A percentile compares a stretch with the other conserved stretches of the same genome.
Evolutionary conservation across 2,888 invertebrate species (phyloP).

Genomic region (Eupithecia inturbata): DNA sequence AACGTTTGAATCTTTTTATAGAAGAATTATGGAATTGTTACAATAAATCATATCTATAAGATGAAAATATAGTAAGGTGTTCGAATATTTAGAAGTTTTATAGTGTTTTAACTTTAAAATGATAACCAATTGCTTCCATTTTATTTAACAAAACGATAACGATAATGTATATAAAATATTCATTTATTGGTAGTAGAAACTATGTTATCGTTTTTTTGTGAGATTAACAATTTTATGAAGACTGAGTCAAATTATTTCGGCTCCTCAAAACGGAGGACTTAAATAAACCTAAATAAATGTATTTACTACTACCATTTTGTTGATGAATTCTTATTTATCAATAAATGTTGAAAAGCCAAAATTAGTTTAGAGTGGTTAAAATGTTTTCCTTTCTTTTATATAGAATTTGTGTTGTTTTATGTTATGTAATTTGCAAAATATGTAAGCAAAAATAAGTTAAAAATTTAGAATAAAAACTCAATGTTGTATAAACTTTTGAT

Average conservation of each 20-base stretch:
- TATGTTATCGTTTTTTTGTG: slow-evolving; percentile 1
- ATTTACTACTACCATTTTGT: neutral
- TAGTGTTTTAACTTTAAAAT: slow-evolving; percentile 16
- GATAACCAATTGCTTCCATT: slow-evolving; percentile 27
- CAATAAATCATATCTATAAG: slow-evolving; percentile 32
- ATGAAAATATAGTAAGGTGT: slow-evolving; percentile 18
- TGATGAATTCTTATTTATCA: neutral
- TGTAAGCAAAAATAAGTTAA: neutral
- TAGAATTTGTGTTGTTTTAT: neutral
- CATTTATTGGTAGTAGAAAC: neutral
- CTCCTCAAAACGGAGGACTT: slow-evolving; percentile 10
- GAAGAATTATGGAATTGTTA: slow-evolving; percentile 57
- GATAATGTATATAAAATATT: neutral
- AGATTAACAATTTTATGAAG: slow-evolving; percentile 37
- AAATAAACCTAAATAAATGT: neutral
- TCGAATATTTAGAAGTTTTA: slow-evolving; percentile 11
- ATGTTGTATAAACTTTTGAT: slow-evolving; percentile 56
- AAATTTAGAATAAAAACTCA: slow-evolving; percentile 44
- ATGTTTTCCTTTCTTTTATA: neutral
- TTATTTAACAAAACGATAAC: slow-evolving; percentile 12
- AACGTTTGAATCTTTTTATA: slow-evolving; percentile 58
- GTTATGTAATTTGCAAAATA: neutral
- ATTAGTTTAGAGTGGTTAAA: neutral
- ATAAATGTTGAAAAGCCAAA: neutral
- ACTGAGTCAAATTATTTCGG: slow-evolving; percentile 41